Evolutionary conservation across 2,797 vertebrate genomes (phyloP), one percentile per base, ranked within the genome.

Genomic region (Tiaroga cobitis): DNA sequence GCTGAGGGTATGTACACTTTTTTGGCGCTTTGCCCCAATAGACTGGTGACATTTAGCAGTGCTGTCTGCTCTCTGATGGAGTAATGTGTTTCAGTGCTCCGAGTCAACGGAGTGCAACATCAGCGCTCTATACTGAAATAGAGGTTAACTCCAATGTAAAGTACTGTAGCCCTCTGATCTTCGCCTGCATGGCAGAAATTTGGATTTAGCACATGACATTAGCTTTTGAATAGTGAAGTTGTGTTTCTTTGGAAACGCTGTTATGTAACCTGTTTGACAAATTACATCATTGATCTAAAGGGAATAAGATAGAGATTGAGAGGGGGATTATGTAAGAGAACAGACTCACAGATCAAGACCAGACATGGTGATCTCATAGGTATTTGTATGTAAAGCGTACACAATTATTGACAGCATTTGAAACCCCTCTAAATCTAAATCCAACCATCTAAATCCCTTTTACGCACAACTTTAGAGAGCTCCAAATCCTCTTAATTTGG

Each of bases 1-100:
- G 79, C 54, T 54, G 43, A 81, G 32, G n/a, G 65, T 41, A 54
- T 77, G 61, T 39, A 43, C 37, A 41, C 69, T 24, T 68, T 75
- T 70, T 77, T 51, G 80, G 85, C 63, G 32, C 41, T 76, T 16
- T n/a, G 59, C 29, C 70, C 75, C 56, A 11, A 68, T 65, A 69
- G 51, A 56, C 61, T 67, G 29, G 83, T 88, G 82, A 81, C 82
- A 85, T 87, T 90, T 83, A 87, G 68, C 29, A 19, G 26, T 51
- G 39, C 26, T 77, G 69, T 84, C 54, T 72, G 61, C 46, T 29
- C 37, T 15, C 75, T 85, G 82, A 73, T 79, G 68, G 5, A 61
- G 34, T 83, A 73, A 80, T 83, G 59, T 41, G 84, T 77, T 74
- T 72, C 63, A 34, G 59, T 54, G 63, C 43, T 89, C 43, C n/a